phyloP scores from a whole-genome alignment of 2,113 vertebrate species.

The Pelvicachromis taeniatus region DNA sequence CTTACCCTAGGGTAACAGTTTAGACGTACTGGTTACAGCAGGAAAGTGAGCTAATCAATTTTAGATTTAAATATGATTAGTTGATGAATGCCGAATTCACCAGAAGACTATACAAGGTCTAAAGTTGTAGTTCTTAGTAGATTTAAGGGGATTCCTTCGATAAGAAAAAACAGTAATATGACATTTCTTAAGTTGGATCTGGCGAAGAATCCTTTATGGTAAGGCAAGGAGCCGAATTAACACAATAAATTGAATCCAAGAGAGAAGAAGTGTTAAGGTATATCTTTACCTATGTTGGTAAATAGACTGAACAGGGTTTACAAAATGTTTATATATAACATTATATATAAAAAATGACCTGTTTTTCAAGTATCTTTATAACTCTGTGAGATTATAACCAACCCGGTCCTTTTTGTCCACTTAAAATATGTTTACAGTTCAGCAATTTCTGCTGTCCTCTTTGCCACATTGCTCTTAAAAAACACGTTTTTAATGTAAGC shows the following conservation, averaged over 20 bases:
- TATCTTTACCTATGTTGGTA: too few relatives aligned
- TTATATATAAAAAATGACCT: too few relatives aligned
- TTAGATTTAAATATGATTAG: rapidly evolving
- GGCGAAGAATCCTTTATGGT: neutral
- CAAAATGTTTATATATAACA: too few relatives aligned
- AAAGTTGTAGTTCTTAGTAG: rapidly evolving
- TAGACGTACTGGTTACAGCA: neutral
- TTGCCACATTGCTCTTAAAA: too few relatives aligned
- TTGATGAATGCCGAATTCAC: neutral
- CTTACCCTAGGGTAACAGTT: neutral
- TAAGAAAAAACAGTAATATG: neutral
- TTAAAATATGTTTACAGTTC: too few relatives aligned
- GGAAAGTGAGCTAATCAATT: neutral
- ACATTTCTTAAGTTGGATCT: neutral
- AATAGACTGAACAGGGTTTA: too few relatives aligned
- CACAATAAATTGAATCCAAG: neutral
- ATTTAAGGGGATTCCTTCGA: neutral
- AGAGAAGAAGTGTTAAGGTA: neutral
- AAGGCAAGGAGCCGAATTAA: neutral
- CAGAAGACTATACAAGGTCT: neutral
- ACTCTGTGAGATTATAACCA: too few relatives aligned
- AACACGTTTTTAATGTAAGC: too few relatives aligned
- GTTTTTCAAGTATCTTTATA: too few relatives aligned
- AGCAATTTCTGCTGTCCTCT: too few relatives aligned
- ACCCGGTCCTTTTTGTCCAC: too few relatives aligned